These are phyloP conservation scores for Andinoacara biseriatus DNA, from an alignment of 2,113 vertebrate genomes.

Conservation along the genomic window DNA sequence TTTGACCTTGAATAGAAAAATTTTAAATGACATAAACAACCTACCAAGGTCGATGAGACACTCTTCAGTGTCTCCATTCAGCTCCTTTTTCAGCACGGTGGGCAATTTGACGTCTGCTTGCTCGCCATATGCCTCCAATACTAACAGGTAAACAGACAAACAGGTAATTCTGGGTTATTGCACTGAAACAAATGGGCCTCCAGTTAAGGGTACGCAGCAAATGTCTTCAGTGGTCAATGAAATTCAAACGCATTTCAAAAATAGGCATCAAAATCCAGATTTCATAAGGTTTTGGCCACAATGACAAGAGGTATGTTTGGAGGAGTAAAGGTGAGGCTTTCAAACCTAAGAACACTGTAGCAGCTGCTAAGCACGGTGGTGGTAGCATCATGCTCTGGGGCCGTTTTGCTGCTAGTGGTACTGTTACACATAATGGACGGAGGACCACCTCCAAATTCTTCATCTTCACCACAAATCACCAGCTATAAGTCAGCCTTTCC, in stretches of 20 bases:
- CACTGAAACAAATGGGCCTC: background rate
- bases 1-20: background rate
- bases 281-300: too few species aligned
- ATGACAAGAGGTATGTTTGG: too few species aligned
- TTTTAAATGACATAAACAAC: background rate
- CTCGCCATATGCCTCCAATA: constrained; percentile 60
- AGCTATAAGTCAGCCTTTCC: background rate
- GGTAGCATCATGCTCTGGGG: background rate
- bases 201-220: background rate
- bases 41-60: constrained; percentile 89
- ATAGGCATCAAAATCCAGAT: background rate
- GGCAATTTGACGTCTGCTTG: constrained; percentile 84
- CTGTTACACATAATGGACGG: background rate
- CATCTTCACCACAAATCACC: background rate
- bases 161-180: background rate
- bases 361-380: too few species aligned
- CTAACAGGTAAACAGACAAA: constrained; percentile 38
- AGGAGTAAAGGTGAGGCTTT: too few species aligned
- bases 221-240: background rate
- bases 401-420: background rate
- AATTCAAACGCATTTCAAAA: background rate
- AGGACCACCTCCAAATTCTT: background rate
- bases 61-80: constrained; percentile 90
- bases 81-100: constrained; percentile 85
- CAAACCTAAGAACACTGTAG: too few species aligned